Percentiles rank a stretch among this genome's conserved stretches.
Conservation (phyloP, 2,797 vertebrate species). For the Lateolabrax maculatus region DNA sequence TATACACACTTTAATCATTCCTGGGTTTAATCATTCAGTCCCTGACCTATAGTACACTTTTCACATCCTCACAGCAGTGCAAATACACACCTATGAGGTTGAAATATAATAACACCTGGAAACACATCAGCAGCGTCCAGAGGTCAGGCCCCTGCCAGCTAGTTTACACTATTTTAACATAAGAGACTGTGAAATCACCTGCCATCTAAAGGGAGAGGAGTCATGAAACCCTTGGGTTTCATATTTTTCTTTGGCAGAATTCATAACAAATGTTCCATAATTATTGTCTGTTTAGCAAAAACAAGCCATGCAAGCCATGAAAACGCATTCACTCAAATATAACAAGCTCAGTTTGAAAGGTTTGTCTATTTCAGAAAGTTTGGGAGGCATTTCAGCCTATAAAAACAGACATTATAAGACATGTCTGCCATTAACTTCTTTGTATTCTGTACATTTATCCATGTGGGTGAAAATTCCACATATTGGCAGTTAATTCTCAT, state of each 20-base stretch:
- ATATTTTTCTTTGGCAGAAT: neutral
- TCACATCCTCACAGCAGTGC: slow-evolving; percentile 15
- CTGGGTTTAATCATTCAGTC: slow-evolving; percentile 18
- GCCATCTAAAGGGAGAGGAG: neutral
- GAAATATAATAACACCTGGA: slow-evolving; percentile 60
- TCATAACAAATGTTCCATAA: neutral
- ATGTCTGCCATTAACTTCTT: neutral
- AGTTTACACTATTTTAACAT: slow-evolving; percentile 40
- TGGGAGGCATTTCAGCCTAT: neutral
- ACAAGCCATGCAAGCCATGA: neutral
- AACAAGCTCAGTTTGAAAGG: neutral
- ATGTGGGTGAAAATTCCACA: too few species aligned
- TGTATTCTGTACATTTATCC: neutral
- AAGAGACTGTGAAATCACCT: neutral
- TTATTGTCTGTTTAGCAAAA: neutral
- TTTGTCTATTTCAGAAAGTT: neutral
- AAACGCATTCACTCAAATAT: neutral
- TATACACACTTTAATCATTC: neutral
- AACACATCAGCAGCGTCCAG: slow-evolving; percentile 17
- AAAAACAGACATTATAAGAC: neutral
- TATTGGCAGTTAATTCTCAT: neutral
- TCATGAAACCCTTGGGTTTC: neutral
- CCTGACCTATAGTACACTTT: slow-evolving; percentile 12
- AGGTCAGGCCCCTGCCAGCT: slow-evolving; percentile 45
- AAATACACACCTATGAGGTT: slow-evolving; percentile 47